Base-by-base conservation (phyloP, 1,140 invertebrate genomes). In the Drosophila busckii region DNA sequence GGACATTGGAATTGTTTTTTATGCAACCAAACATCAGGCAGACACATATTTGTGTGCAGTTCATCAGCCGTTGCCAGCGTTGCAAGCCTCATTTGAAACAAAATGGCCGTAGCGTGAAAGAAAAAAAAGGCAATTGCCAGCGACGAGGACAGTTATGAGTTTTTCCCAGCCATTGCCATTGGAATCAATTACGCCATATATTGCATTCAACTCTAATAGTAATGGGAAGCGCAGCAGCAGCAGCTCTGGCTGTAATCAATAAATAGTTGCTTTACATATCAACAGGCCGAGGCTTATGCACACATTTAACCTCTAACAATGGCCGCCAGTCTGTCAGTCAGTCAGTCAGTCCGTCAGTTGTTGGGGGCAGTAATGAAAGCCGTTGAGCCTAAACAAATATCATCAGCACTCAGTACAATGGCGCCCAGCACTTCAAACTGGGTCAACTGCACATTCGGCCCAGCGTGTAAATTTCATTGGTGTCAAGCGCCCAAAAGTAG, bases 311-410 rank as follows among this genome's bases (percentile, higher is more conserved):
- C 63, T 64, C n/a, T n/a, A 54, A 63, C 45, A 63, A 59, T 62
- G 58, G 23, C 59, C 34, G 20, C 23, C 22, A 17, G 19, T 63
- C 59, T 34, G 59, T 17, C 61, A 64, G 23, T 23, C 40, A 23
- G 26, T 49, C 61, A 64, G 54, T 60, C 54, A 64, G 61, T 64
- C 64, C n/a, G n/a, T n/a, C n/a, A n/a, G n/a, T n/a, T n/a, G n/a
- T n/a, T n/a, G n/a, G n/a, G 40, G 61, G 60, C 61, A 55, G 60
- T 64, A 64, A 64, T 64, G 49, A 64, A 64, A 64, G 60, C 40
- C 60, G 40, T 40, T 55, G 32, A 20, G 40, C 12, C 54, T 64
- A 64, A 64, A 64, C 61, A 64, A 64, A 64, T 60, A 64, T 63
- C 59, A 54, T 40, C 26, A 8, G 49, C 17, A 25, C 19, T 45